Evolutionary conservation across 2,888 invertebrate genomes (phyloP).

Genomic region (Ethmia dodecea): DNA sequence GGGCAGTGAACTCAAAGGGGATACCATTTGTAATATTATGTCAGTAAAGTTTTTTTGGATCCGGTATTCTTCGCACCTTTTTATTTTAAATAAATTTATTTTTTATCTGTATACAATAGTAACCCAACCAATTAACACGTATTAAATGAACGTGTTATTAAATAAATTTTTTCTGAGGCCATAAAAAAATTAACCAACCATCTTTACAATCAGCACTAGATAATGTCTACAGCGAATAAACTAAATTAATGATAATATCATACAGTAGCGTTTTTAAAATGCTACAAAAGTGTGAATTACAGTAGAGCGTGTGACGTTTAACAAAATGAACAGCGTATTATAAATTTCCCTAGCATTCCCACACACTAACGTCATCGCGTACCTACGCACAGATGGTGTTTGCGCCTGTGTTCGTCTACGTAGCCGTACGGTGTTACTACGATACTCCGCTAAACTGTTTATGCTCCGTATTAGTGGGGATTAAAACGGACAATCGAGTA

Average conservation of each 20-base stretch:
- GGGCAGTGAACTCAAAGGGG: too few species aligned
- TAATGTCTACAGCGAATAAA: constrained; percentile 39
- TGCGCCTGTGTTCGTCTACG: constrained; percentile 49
- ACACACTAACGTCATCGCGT: constrained; percentile 53
- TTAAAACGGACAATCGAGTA: constrained; percentile 30
- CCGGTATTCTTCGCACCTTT: too few species aligned
- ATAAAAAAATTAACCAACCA: too few species aligned
- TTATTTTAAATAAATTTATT: too few species aligned
- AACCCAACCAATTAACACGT: too few species aligned
- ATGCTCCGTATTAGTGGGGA: constrained; percentile 25
- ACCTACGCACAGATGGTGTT: constrained; percentile 41
- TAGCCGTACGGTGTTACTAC: constrained; percentile 33
- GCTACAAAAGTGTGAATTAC: constrained; percentile 69
- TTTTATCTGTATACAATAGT: too few species aligned
- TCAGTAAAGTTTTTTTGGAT: too few species aligned
- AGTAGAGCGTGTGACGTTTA: constrained; percentile 45
- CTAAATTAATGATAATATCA: constrained; percentile 52
- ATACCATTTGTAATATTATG: too few species aligned
- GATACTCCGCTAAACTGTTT: constrained; percentile 14
- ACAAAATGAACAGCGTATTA: constrained; percentile 59
- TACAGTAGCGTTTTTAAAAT: constrained; percentile 58
- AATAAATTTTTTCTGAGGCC: too few species aligned
- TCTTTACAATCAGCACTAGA: too few species aligned
- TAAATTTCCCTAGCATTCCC: constrained; percentile 72
- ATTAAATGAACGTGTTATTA: too few species aligned